Conservation (phyloP, 2,797 vertebrate species). For the Scomberomorus guttatus region DNA sequence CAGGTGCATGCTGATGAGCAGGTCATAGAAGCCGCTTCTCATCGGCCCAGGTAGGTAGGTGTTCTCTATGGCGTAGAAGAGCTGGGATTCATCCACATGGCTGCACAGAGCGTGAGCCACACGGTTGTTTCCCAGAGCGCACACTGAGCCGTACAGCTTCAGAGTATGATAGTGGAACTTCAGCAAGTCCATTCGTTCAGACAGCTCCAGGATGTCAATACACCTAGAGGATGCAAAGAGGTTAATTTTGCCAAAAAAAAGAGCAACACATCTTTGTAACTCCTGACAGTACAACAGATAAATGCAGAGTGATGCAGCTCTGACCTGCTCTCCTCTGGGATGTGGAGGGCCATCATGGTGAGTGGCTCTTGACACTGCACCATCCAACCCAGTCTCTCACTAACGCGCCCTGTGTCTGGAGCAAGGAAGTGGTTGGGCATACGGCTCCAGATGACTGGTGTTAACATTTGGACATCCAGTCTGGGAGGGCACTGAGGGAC, state of each 20-base stretch:
- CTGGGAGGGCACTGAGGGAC: constrained; percentile 93
- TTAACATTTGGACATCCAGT: constrained; percentile 91
- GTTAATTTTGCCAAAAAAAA: neutral
- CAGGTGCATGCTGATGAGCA: constrained; percentile 96
- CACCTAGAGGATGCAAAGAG: constrained; percentile 81
- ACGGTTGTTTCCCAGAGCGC: constrained; percentile 96
- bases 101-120: constrained; percentile 96
- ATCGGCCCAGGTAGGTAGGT: constrained; percentile 93
- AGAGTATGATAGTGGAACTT: constrained; percentile 96
- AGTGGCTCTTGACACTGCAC: constrained; percentile 91
- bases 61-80: constrained; percentile 94
- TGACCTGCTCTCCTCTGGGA: constrained; percentile 95
- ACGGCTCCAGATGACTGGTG: constrained; percentile 95
- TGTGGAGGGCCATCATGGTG: constrained; percentile 95
- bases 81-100: constrained; percentile 94
- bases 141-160: constrained; percentile 93
- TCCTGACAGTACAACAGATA: neutral
- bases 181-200: constrained; percentile 89
- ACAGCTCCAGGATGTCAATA: constrained; percentile 95
- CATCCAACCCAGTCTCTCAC: constrained; percentile 91
- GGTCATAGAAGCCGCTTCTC: constrained; percentile 94
- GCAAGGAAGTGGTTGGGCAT: constrained; percentile 93
- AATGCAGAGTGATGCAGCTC: constrained; percentile 15
- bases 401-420: constrained; percentile 85
- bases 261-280: neutral